These are phyloP conservation scores for Geotrupes spiniger DNA, from an alignment of 2,888 invertebrate species.

Conservation along the genomic window DNA sequence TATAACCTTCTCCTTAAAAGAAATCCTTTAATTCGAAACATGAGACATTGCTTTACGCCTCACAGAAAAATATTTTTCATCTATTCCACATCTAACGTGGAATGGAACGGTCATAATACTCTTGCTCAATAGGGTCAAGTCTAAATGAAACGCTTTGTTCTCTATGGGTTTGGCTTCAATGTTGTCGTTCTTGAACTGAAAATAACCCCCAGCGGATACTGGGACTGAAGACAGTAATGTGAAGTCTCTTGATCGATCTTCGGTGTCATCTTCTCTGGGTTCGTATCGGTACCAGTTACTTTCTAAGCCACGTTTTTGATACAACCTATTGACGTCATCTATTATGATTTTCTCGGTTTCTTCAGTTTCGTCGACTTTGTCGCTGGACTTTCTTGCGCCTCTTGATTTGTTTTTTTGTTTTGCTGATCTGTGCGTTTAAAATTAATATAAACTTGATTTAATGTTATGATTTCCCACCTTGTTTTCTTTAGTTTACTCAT, in stretches of 20 bases:
- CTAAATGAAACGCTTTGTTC: conserved; percentile 26
- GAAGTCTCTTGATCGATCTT: conserved; percentile 26
- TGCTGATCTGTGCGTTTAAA: no score
- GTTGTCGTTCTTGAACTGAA: conserved; percentile 33
- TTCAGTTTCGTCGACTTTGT: no score
- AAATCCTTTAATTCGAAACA: conserved; percentile 6
- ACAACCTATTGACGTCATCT: conserved; percentile 10
- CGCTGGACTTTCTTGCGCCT: no score
- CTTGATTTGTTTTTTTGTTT: no score
- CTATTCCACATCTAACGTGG: conserved; percentile 23
- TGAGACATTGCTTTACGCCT: no score
- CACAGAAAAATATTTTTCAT: conserved; percentile 26
- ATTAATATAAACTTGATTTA: no score
- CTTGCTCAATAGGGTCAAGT: conserved; percentile 24
- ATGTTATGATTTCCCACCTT: no score
- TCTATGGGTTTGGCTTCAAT: conserved; percentile 20
- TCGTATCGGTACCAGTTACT: conserved; percentile 32
- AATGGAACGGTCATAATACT: conserved; percentile 27
- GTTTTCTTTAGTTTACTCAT: no score
- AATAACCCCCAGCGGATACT: conserved; percentile 30
- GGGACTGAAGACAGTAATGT: conserved; percentile 29
- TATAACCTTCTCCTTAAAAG: conserved; percentile 20
- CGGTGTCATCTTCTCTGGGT: conserved; percentile 23
- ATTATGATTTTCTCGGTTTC: conserved; percentile 11
- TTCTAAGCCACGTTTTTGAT: conserved; percentile 17